Base-by-base conservation (phyloP, 2,797 vertebrate genomes). In the Podargus strigoides region DNA sequence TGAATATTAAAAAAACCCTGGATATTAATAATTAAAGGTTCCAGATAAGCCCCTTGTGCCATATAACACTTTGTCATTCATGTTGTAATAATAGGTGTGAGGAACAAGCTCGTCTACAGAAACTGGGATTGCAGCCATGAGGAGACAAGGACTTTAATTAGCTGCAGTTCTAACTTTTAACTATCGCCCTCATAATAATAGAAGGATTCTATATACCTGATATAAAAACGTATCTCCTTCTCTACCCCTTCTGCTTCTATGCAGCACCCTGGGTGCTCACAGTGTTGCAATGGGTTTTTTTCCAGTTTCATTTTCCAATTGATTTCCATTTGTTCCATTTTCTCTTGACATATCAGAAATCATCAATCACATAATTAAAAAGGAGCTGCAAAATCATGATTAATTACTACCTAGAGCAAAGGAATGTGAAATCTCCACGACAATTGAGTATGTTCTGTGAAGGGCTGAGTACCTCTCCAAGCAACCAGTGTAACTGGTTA, bases 311-410 rank as follows among this genome's bases (percentile, higher is more conserved):
- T 86, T 93, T 93, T 83, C 53, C 58, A 77, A 68, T 23, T 92
- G 87, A 83, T 94, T 94, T 87, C 72, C 64, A 89, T 91, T 94
- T 90, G 36, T 89, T 94, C 95, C 17, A 85, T 95, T 92, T 89
- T 94, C 68, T 89, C 90, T 89, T 94, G 89, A 92, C 28, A 27
- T 55, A 95, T 92, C 81, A 93, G 85, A 92, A 95, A 90, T 90
- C 79, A 95, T 94, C 94, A 93, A 94, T 95, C 87, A 86, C 34
- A 26, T 91, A 72, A 95, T 93, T 95, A 86, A 92, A 95, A 94
- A 83, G 50, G 58, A 95, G 6, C n/a, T 86, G 53, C 50, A 91
- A 85, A 93, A 93, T 93, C 76, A 87, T 91, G 87, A 96, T 93
- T 95, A 92, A 95, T 94, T 96, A 52, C 83, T 91, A 59, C 59